A percentile compares a stretch with the other conserved stretches of the same genome.
Evolutionary conservation across 2,888 invertebrate species (phyloP).

Genomic region (Cerastis rubricosa): DNA sequence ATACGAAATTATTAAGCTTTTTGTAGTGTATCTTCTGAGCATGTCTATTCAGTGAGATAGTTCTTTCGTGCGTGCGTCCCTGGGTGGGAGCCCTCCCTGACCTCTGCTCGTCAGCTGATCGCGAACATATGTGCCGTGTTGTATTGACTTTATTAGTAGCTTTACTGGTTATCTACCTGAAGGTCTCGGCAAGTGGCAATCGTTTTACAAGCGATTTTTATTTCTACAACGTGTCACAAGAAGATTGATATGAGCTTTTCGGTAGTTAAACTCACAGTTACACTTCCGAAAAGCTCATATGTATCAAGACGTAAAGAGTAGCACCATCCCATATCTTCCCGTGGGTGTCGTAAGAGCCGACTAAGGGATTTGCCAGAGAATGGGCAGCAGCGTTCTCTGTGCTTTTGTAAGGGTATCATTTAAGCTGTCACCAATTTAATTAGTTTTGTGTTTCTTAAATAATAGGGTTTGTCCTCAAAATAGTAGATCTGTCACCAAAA

Average conservation of each 20-base stretch:
- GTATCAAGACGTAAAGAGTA: no score
- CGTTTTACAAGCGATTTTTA: not conserved
- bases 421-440: no score
- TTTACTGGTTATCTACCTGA: not conserved
- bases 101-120: slow-evolving; percentile 31
- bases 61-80: not conserved
- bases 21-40: not conserved
- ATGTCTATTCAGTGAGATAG: not conserved
- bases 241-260: not conserved
- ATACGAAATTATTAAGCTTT: not conserved
- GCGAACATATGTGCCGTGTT: slow-evolving; percentile 2
- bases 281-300: no score
- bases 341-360: no score
- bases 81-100: not conserved
- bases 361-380: no score
- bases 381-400: no score
- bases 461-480: no score
- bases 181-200: not conserved
- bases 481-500: no score
- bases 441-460: no score
- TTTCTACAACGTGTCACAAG: not conserved
- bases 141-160: slow-evolving; percentile 5
- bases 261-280: no score
- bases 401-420: no score
- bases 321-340: no score